Base-by-base conservation (phyloP, 2,888 invertebrate species). In the Smittia aterrima region DNA sequence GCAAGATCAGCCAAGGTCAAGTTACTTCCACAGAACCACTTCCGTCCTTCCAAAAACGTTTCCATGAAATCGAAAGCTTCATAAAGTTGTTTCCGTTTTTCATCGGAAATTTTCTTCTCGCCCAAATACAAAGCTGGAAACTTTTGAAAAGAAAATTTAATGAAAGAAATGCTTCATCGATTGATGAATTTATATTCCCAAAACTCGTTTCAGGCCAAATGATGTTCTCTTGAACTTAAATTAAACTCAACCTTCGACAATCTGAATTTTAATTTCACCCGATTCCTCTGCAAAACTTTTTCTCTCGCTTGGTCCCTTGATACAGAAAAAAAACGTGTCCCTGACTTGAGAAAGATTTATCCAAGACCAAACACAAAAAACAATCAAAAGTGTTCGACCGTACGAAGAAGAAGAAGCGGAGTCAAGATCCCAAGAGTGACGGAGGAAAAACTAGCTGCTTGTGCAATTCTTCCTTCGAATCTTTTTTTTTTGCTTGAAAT, bases 71-170 rank as follows among this genome's bases (percentile, higher is more conserved):
- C 85, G n/a, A 90, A 82, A 1, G 87, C 86, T 76, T 84, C 83
- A 75, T 87, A 86, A 24, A 90, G 78, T 66, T 86, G 84, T 76
- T 86, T 83, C 78, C 85, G 86, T 41, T 86, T 82, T 70, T 84
- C 81, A 75, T 86, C 83, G 64, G 83, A 81, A 40, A 88, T 85
- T 79, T 85, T 85, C 27, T 84, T 87, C 77, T 85, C 87, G 6
- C 87, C 88, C 77, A 85, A 80, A 78, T 84, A 87, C 67, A 89
- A 78, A 47, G 87, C 85, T 27, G 89, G 89, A 78, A 85, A 87
- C 89, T 89, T 80, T 73, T 83, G 83, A 74, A 24, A 24, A 4
- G 1, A 67, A 18, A 53, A 67, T 64, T 25, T 27, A n/a, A 38
- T 11, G 38, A 25, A 66, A 6, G 32, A 66, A 66, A 66, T 66